Evolutionary conservation across 2,113 vertebrate species (phyloP).

Genomic region (Charina bottae): DNA sequence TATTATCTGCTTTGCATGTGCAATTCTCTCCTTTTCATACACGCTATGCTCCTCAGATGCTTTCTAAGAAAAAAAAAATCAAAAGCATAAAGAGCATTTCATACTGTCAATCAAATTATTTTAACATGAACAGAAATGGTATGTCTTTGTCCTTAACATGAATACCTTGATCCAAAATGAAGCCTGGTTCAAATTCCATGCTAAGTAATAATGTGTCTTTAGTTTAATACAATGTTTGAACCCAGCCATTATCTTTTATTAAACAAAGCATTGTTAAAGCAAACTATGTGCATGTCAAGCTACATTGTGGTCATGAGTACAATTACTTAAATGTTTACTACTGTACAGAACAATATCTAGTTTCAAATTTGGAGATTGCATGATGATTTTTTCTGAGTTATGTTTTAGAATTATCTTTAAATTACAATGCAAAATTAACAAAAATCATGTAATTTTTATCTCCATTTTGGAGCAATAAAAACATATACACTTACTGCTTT

Average conservation of each 20-base stretch:
- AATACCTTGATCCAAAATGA: background rate
- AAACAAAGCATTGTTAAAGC: background rate
- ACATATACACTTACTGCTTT: constrained; percentile 79
- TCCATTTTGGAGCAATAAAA: background rate
- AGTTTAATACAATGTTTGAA: background rate
- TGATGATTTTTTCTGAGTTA: background rate
- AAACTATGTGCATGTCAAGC: background rate
- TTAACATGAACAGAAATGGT: background rate
- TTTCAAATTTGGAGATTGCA: background rate
- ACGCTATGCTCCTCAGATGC: constrained; percentile 87
- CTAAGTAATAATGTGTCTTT: background rate
- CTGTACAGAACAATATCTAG: background rate
- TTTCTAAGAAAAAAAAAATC: constrained; percentile 79
- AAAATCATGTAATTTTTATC: background rate
- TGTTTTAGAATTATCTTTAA: background rate
- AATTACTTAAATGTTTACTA: background rate
- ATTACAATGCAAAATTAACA: background rate
- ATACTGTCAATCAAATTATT: background rate
- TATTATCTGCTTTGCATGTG: constrained; percentile 95
- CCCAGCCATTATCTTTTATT: background rate
- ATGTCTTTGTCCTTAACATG: background rate
- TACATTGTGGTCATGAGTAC: background rate
- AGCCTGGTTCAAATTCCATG: background rate
- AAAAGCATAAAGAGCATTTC: constrained; percentile 1
- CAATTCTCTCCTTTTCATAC: constrained; percentile 93